phyloP scores from a whole-genome alignment of 2,113 vertebrate species.

The Zeus faber region DNA sequence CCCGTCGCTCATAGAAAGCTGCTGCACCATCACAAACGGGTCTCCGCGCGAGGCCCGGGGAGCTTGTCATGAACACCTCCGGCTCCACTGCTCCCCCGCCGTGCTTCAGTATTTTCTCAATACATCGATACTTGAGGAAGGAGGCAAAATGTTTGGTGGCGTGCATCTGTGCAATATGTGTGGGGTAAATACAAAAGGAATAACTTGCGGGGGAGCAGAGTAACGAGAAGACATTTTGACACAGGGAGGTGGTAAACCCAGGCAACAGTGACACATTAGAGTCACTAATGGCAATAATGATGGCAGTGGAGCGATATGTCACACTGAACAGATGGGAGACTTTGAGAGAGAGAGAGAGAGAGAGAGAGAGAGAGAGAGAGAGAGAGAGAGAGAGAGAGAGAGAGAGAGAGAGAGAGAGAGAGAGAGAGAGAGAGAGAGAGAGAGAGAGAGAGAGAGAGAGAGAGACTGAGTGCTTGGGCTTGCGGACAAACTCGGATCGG shows the following conservation, averaged over 20 bases:
- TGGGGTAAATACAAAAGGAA: not conserved
- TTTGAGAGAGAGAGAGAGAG: not conserved
- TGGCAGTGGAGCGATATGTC: slow-evolving; percentile 43
- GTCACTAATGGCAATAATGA: slow-evolving; percentile 60
- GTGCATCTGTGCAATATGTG: not conserved
- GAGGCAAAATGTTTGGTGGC: slow-evolving; percentile 3
- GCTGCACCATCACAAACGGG: too few relatives aligned
- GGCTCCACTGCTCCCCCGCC: too few relatives aligned
- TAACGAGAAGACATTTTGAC: too few relatives aligned
- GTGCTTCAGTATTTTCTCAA: too few relatives aligned
- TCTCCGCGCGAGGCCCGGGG: too few relatives aligned
- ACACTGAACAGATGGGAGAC: slow-evolving; percentile 60
- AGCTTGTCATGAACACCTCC: too few relatives aligned
- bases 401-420: slow-evolving; percentile 14
- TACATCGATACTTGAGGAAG: too few relatives aligned
- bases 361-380: not conserved
- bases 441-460: slow-evolving; percentile 51
- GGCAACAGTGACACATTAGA: slow-evolving; percentile 48
- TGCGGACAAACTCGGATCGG: slow-evolving; percentile 53
- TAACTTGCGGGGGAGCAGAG: slow-evolving; percentile 13
- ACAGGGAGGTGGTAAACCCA: slow-evolving; percentile 44
- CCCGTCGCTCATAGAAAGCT: too few relatives aligned
- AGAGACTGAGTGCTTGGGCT: slow-evolving; percentile 49
- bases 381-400: slow-evolving; percentile 23
- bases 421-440: slow-evolving; percentile 30